A percentile compares a stretch with the other conserved stretches of the same genome.
These are phyloP conservation scores for Eilema caniola DNA, from an alignment of 2,888 invertebrate genomes.

Conservation along the genomic window DNA sequence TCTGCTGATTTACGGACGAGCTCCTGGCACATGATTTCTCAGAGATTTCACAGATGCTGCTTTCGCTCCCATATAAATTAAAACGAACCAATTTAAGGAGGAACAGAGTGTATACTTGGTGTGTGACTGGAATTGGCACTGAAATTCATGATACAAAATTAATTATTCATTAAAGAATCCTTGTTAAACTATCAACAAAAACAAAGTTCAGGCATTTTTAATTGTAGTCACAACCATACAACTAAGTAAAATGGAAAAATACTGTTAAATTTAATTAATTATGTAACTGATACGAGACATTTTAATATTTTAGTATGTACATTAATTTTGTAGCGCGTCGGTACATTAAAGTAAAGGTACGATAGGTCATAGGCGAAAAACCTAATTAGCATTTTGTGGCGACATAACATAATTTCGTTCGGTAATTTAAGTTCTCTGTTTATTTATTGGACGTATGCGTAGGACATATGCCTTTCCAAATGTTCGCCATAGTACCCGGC, in stretches of 20 bases:
- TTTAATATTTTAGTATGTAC: slow-evolving; percentile 1
- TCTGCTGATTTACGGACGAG: neutral
- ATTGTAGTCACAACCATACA: neutral
- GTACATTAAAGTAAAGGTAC: neutral
- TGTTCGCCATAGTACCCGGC: no score
- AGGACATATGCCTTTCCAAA: no score
- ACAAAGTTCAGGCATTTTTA: neutral
- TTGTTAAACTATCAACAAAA: neutral
- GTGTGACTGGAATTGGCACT: neutral
- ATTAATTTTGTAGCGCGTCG: neutral
- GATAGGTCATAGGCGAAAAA: neutral
- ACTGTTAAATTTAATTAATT: neutral
- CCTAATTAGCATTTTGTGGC: neutral
- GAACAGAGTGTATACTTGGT: no score
- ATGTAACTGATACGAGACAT: slow-evolving; percentile 12
- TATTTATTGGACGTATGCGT: no score
- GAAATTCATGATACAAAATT: neutral
- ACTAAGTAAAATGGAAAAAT: neutral
- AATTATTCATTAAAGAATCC: neutral
- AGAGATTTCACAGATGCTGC: accelerated
- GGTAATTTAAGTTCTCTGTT: no score
- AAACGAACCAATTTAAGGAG: neutral
- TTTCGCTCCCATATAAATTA: neutral
- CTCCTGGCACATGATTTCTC: neutral
- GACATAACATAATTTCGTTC: neutral